A percentile compares a stretch with the other conserved stretches of the same genome.
Evolutionary conservation across 92 coral and sea anemone species (phyloP).

Genomic region (Epizoanthus ramosus): DNA sequence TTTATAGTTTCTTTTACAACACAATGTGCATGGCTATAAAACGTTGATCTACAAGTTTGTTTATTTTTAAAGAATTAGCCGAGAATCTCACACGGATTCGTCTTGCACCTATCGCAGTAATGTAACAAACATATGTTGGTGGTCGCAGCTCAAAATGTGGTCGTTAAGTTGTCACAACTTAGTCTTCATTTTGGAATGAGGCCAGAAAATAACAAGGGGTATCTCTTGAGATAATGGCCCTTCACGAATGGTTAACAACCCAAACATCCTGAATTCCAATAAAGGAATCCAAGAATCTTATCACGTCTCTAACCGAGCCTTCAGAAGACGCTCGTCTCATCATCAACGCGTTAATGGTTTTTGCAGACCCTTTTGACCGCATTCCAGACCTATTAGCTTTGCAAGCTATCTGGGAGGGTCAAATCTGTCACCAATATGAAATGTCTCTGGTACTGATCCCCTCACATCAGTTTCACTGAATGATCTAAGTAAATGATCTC

Average conservation of each 20-base stretch:
- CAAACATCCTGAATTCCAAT: slow-evolving; percentile 45
- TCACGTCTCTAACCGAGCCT: slow-evolving; percentile 21
- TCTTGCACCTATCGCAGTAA: background rate
- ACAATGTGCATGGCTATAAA: background rate
- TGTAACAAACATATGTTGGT: slow-evolving; percentile 18
- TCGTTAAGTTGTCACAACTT: background rate
- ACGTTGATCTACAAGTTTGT: background rate
- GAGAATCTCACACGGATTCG: slow-evolving; percentile 1
- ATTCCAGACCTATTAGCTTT: slow-evolving; percentile 31
- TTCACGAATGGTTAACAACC: slow-evolving; percentile 22
- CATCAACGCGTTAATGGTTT: slow-evolving; percentile 37
- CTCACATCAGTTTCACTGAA: background rate
- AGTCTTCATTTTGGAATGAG: slow-evolving; percentile 2
- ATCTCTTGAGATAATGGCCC: slow-evolving; percentile 28
- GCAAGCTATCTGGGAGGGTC: slow-evolving; percentile 16
- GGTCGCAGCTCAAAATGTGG: background rate
- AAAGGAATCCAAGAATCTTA: slow-evolving; percentile 29
- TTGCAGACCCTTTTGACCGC: slow-evolving; percentile 23
- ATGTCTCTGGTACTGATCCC: background rate
- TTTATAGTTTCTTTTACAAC: background rate
- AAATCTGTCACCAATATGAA: background rate
- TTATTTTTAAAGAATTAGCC: slow-evolving; percentile 23
- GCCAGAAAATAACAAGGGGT: slow-evolving; percentile 5
- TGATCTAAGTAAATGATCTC: slow-evolving; percentile 15
- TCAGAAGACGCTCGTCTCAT: slow-evolving; percentile 16